Percentiles rank a stretch among this genome's conserved stretches.
Evolutionary conservation across 2,113 vertebrate genomes (phyloP).

Genomic region (Tachysurus fulvidraco): DNA sequence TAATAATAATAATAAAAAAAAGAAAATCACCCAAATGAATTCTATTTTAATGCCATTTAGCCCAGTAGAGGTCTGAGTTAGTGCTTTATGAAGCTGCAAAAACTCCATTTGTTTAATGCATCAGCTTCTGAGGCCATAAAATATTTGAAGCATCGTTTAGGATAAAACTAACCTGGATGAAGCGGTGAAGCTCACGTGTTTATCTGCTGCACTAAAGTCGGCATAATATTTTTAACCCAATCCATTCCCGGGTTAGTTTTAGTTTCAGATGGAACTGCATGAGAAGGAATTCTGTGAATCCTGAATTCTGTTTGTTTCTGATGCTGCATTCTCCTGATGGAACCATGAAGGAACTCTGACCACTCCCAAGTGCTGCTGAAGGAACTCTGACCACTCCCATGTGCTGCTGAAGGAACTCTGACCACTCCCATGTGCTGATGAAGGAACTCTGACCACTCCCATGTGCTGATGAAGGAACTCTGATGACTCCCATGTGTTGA

Average conservation of each 20-base stretch:
- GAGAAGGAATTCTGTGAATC: background rate
- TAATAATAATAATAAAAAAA: background rate
- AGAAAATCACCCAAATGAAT: background rate
- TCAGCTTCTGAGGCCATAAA: background rate
- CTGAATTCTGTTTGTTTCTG: too few species aligned
- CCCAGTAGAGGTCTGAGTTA: background rate
- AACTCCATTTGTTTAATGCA: background rate
- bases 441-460: too few species aligned
- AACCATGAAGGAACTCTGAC: too few species aligned
- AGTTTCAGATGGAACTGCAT: background rate
- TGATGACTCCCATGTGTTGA: too few species aligned
- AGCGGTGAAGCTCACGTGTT: background rate
- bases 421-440: too few species aligned
- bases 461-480: too few species aligned
- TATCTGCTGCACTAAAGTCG: background rate
- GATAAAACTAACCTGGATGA: background rate
- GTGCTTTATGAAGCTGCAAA: background rate
- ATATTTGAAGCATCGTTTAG: background rate
- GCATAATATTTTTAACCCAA: background rate
- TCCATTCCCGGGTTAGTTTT: background rate
- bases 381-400: too few species aligned
- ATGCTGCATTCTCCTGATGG: background rate
- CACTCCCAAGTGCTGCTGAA: too few species aligned
- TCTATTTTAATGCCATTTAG: background rate
- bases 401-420: too few species aligned